These are phyloP conservation scores for Pantherophis vulpinus DNA, from an alignment of 2,797 vertebrate genomes.

Conservation along the genomic window DNA sequence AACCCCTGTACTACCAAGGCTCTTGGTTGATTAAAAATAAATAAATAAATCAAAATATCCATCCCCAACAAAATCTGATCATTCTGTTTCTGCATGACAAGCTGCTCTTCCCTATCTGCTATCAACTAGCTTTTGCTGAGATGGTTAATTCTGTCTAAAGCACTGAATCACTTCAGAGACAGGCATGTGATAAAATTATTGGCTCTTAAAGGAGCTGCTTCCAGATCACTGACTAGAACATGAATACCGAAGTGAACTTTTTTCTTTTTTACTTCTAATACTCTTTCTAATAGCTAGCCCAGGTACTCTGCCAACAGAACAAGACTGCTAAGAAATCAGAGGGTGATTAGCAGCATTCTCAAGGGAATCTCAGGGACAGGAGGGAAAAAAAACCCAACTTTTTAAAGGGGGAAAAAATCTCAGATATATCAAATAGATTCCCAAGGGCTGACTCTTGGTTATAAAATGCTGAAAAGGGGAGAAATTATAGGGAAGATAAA, in stretches of 20 bases:
- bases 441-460: not conserved
- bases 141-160: not conserved
- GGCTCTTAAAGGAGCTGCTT: not conserved
- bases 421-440: not conserved
- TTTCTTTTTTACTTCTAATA: not conserved
- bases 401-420: no score
- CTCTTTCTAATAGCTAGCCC: not conserved
- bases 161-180: not conserved
- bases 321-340: not conserved
- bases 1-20: no score
- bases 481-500: not conserved
- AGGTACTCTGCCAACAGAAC: not conserved
- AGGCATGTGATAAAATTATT: not conserved
- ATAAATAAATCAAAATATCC: not conserved
- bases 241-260: not conserved
- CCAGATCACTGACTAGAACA: not conserved
- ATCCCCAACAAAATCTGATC: not conserved
- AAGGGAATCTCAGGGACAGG: not conserved
- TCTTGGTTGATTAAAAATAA: not conserved
- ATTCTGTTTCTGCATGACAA: not conserved
- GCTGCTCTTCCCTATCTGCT: not conserved
- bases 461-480: not conserved
- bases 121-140: not conserved
- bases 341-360: not conserved
- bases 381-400: no score